Percentiles rank a stretch among this genome's conserved stretches.
These are phyloP conservation scores for Cephalopachus bancanus DNA, from an alignment of 2,797 vertebrate species.

Conservation along the genomic window DNA sequence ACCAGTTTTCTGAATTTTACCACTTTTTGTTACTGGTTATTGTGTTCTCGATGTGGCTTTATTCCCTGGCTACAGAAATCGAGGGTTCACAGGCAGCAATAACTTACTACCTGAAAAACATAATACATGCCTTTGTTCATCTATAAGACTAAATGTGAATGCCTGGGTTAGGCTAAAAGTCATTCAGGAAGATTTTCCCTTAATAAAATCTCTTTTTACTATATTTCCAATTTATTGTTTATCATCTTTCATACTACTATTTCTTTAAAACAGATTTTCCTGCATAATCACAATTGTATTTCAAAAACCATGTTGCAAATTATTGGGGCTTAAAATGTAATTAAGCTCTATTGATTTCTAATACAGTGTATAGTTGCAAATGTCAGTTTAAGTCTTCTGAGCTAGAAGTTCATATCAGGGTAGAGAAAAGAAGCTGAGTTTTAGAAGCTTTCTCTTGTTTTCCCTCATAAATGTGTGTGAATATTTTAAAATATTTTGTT, in stretches of 20 bases:
- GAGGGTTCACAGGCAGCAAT: not conserved
- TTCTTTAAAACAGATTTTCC: not conserved
- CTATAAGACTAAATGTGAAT: not conserved
- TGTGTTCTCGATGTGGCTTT: not conserved
- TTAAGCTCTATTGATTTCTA: not conserved
- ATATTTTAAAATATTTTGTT: slow-evolving; percentile 17
- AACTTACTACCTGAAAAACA: not conserved
- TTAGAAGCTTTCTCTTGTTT: not conserved
- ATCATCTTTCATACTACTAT: not conserved
- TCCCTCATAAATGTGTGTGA: not conserved
- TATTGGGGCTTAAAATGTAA: slow-evolving; percentile 30
- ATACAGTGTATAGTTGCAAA: not conserved
- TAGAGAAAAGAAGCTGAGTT: not conserved
- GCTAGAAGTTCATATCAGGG: not conserved
- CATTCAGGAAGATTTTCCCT: not conserved
- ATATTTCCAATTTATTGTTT: not conserved
- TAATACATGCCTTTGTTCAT: not conserved
- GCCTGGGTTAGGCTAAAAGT: not conserved
- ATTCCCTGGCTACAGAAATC: not conserved
- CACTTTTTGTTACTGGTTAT: not conserved
- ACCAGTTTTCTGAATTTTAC: not conserved
- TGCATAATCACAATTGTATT: not conserved
- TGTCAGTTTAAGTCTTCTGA: not conserved
- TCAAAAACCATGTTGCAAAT: not conserved
- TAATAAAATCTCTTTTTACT: not conserved